phyloP scores from a whole-genome alignment of 2,797 vertebrate genomes.

The Anguilla obscura region DNA sequence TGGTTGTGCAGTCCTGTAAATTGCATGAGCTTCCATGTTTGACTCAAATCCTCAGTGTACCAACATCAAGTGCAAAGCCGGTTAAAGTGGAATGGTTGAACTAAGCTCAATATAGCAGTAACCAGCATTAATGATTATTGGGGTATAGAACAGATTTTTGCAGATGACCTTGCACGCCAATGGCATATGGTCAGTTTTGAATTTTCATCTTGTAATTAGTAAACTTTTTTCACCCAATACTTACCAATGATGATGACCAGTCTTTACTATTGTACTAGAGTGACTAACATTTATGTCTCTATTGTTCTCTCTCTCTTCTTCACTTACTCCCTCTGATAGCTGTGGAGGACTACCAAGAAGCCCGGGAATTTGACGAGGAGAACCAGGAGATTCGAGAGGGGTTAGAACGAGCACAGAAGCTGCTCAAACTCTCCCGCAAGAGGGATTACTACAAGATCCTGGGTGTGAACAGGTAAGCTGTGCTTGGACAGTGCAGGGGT shows the following conservation, averaged over 20 bases:
- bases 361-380: conserved; percentile 76
- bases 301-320: background rate
- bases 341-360: conserved; percentile 82
- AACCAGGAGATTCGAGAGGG: conserved; percentile 76
- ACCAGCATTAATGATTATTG: too few relatives aligned
- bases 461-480: conserved; percentile 73
- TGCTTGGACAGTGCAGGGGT: background rate
- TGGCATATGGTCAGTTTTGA: background rate
- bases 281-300: background rate
- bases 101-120: too few relatives aligned
- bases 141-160: too few relatives aligned
- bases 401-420: conserved; percentile 77
- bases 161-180: background rate
- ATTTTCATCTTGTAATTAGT: background rate
- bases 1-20: background rate
- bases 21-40: background rate
- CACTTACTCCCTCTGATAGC: conserved; percentile 55
- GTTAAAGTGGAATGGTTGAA: background rate
- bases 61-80: background rate
- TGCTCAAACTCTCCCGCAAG: conserved; percentile 80
- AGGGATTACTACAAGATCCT: conserved; percentile 86
- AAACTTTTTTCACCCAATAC: background rate
- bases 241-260: background rate
- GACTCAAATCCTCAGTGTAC: background rate
- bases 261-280: background rate